Conservation (phyloP, 2,888 invertebrate species). For the Athripsodes cinereus region DNA sequence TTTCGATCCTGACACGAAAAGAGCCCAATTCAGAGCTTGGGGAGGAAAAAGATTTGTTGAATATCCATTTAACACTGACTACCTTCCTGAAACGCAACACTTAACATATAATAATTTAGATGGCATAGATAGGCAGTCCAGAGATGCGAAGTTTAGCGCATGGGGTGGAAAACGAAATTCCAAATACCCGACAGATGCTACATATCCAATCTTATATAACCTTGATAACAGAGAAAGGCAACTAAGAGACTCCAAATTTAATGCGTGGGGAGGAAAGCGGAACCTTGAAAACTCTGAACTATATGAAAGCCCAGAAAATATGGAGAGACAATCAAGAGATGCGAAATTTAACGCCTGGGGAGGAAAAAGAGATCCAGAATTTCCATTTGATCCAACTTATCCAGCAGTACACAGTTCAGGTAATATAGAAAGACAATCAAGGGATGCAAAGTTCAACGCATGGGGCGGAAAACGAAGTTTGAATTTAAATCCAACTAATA, state of each 20-base stretch:
- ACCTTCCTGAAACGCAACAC: not conserved
- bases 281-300: not conserved
- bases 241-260: constrained; percentile 7
- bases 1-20: not conserved
- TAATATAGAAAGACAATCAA: not conserved
- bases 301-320: constrained; percentile 3
- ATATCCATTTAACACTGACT: not conserved
- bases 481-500: not conserved
- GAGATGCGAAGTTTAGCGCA: constrained; percentile 5
- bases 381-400: not conserved
- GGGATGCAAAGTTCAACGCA: not conserved
- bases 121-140: not conserved
- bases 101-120: too few relatives aligned
- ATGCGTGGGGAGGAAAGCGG: constrained; percentile 18
- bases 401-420: not conserved
- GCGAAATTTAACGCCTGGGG: constrained; percentile 17
- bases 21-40: constrained; percentile 16
- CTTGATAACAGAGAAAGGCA: not conserved
- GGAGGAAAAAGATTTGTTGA: constrained; percentile 16
- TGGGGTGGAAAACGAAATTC: constrained; percentile 8
- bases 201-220: not conserved
- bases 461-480: constrained; percentile 14
- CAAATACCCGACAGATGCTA: not conserved
- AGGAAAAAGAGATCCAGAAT: constrained; percentile 8
- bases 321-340: not conserved